Percentiles rank a stretch among this genome's conserved stretches.
phyloP scores from a whole-genome alignment of 2,888 invertebrate species.

The Trichopria drosophilae region DNA sequence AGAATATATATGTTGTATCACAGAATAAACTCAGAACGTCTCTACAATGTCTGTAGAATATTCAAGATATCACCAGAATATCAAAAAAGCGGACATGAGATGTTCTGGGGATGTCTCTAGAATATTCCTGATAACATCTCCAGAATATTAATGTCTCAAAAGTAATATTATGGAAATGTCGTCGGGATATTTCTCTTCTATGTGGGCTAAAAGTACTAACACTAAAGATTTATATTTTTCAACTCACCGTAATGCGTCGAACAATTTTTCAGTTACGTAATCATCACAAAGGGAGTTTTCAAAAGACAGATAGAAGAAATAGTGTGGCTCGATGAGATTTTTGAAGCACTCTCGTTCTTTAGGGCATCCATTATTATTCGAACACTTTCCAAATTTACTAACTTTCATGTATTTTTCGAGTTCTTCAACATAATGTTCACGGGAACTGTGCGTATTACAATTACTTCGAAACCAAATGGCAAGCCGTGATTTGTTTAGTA shows the following conservation, averaged over 20 bases:
- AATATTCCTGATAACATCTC: no score
- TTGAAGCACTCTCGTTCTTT: slow-evolving; percentile 51
- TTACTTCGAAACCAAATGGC: slow-evolving; percentile 65
- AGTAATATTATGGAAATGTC: no score
- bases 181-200: no score
- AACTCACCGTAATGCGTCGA: slow-evolving; percentile 62
- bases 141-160: no score
- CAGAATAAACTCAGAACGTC: no score
- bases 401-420: slow-evolving; percentile 64
- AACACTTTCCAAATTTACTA: slow-evolving; percentile 69
- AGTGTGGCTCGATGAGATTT: slow-evolving; percentile 61
- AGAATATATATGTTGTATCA: no score
- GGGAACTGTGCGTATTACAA: slow-evolving; percentile 58
- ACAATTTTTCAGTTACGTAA: slow-evolving; percentile 71
- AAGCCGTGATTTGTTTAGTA: slow-evolving; percentile 57
- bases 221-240: no score
- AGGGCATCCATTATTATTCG: slow-evolving; percentile 54
- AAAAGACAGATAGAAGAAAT: slow-evolving; percentile 73
- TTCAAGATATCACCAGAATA: no score
- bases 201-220: no score
- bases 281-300: slow-evolving; percentile 73
- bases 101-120: no score
- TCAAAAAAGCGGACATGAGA: no score
- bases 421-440: slow-evolving; percentile 58
- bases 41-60: no score